Conservation (phyloP, 1,140 invertebrate species). For the Mamestra configurata region DNA sequence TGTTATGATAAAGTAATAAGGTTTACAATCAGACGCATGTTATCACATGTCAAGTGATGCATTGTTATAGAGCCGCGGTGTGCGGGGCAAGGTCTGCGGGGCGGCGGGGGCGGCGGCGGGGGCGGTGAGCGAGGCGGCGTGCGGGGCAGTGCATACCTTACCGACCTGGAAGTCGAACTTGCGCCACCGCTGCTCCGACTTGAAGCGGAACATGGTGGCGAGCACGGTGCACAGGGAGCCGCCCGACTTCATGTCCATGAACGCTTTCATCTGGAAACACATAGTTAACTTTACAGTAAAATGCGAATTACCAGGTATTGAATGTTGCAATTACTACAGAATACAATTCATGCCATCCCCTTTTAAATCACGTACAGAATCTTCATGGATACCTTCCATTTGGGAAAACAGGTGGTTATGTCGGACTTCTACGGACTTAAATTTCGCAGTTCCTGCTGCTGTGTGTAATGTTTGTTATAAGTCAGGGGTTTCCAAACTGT, state of each 20-base stretch:
- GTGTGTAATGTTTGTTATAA: too few species aligned
- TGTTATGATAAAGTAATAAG: neutral
- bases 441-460: too few species aligned
- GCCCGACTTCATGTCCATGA: constrained; percentile 98
- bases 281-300: neutral
- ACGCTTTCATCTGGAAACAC: constrained; percentile 93
- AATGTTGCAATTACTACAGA: too few species aligned
- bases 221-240: constrained; percentile 97
- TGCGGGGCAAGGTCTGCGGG: constrained; percentile 57
- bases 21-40: constrained; percentile 50
- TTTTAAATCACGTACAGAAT: too few species aligned
- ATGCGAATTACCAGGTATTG: too few species aligned
- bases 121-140: constrained; percentile 68
- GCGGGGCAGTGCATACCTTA: constrained; percentile 89
- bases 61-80: constrained; percentile 67
- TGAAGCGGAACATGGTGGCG: constrained; percentile 97
- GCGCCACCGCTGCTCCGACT: constrained; percentile 98
- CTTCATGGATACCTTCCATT: too few species aligned
- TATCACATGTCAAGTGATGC: constrained; percentile 57
- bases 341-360: too few species aligned
- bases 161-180: constrained; percentile 96
- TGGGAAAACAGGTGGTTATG: too few species aligned
- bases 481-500: too few species aligned
- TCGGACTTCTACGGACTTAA: too few species aligned
- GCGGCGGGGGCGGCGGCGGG: constrained; percentile 54